Conservation (phyloP, 1,140 invertebrate genomes). For the Coboldia fuscipes region DNA sequence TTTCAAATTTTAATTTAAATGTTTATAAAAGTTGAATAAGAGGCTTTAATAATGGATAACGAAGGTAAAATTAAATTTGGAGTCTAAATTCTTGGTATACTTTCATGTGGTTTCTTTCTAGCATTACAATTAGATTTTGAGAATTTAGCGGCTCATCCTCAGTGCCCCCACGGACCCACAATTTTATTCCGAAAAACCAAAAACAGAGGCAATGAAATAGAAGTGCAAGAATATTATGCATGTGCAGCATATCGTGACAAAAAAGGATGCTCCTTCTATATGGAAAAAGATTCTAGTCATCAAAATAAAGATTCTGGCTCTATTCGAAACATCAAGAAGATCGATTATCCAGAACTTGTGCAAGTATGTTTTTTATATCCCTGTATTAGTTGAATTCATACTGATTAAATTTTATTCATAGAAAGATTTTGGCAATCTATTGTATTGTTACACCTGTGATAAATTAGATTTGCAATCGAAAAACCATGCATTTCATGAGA, state of each 20-base stretch:
- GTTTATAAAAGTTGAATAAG: too few relatives aligned
- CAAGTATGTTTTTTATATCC: constrained; percentile 23
- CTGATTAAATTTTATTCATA: constrained; percentile 13
- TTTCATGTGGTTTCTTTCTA: too few relatives aligned
- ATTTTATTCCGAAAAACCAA: constrained; percentile 35
- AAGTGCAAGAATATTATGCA: constrained; percentile 38
- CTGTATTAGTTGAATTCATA: constrained; percentile 25
- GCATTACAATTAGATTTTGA: too few relatives aligned
- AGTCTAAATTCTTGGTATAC: too few relatives aligned
- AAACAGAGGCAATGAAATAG: constrained; percentile 11
- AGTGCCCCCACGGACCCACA: constrained; percentile 41
- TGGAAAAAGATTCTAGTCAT: constrained; percentile 23
- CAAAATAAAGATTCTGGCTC: constrained; percentile 25
- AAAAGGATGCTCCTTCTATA: constrained; percentile 47
- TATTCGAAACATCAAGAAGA: constrained; percentile 21
- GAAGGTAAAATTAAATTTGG: too few relatives aligned
- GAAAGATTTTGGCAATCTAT: constrained; percentile 22
- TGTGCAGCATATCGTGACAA: constrained; percentile 59
- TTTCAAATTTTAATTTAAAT: too few relatives aligned
- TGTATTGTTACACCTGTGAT: constrained; percentile 40
- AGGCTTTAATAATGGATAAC: too few relatives aligned
- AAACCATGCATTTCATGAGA: constrained; percentile 27
- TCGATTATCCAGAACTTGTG: constrained; percentile 26
- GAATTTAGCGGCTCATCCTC: constrained; percentile 24
- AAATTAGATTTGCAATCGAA: constrained; percentile 25